Base-by-base conservation (phyloP, 2,113 vertebrate genomes). In the Corythaixoides concolor region DNA sequence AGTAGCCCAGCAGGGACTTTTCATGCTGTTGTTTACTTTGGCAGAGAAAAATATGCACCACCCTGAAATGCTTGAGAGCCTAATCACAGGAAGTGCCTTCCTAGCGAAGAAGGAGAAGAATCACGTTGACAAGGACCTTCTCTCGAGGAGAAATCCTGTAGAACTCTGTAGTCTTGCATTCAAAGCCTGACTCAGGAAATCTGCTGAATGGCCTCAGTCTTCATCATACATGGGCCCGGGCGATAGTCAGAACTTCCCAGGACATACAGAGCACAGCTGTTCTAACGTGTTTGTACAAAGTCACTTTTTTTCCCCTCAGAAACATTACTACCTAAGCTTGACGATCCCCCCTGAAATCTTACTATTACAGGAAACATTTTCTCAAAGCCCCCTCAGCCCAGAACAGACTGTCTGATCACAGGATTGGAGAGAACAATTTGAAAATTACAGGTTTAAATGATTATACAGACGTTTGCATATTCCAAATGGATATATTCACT, bases 11-110 rank as follows among this genome's bases (percentile, higher is more conserved):
- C 32, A 47, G 52, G 53, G 74, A 78, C n/a, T 93, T 94, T 47
- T 90, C 67, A 41, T 85, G 78, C 32, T 55, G 22, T 94, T 94
- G 47, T 87, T 89, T 92, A 69, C 63, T 43, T 69, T 97, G 91
- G 91, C 80, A 37, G 6, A 60, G 39, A 59, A 69, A 82, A 66
- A n/a, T 27, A 50, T 63, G 59, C 91, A 58, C 92, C 94, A 69
- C 97, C 97, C 92, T 91, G 78, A 95, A 94, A 91, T 96, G 77
- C 81, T 91, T 97, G 70, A 67, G 67, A 73, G 43, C 50, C 78
- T 89, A 88, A 93, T 96, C 91, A 95, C 58, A 59, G 92, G 74
- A 94, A 88, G 59, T 32, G 35, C 64, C 52, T 73, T 93, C 60
- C 64, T 88, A 64, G 13, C 0, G 3, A 67, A 74, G 77, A 66